These are phyloP conservation scores for Yoshiicerus persimilis DNA, from an alignment of 1,140 invertebrate species.

Conservation along the genomic window DNA sequence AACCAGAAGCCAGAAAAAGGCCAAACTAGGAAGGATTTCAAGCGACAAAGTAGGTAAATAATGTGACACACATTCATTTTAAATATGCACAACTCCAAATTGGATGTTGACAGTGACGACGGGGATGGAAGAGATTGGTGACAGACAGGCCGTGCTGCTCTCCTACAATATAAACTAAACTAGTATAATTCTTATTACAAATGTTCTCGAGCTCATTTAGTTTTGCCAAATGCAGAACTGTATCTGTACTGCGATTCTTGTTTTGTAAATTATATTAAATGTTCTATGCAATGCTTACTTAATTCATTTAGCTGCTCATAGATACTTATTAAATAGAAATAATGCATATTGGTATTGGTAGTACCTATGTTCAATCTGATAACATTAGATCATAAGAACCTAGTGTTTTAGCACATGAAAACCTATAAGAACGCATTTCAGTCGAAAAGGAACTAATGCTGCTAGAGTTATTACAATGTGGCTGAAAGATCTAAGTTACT, in stretches of 20 bases:
- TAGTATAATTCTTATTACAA: background rate
- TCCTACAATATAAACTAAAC: background rate
- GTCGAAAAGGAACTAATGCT: background rate
- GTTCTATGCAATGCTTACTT: background rate
- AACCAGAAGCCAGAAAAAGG: background rate
- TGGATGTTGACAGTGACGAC: slow-evolving; percentile 12
- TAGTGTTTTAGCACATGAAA: too few relatives aligned
- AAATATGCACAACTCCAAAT: slow-evolving; percentile 18
- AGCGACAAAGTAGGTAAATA: slow-evolving; percentile 20
- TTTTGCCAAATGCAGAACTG: background rate
- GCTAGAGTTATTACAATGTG: background rate
- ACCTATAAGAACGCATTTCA: background rate
- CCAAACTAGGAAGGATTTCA: background rate
- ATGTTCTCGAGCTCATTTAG: background rate
- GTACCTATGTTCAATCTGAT: too few relatives aligned
- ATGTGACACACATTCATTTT: slow-evolving; percentile 22
- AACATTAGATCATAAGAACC: too few relatives aligned
- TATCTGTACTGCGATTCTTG: background rate
- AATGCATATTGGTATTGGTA: background rate
- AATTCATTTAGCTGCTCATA: too few relatives aligned
- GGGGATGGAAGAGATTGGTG: slow-evolving; percentile 10
- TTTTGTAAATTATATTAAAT: background rate
- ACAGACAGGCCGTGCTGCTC: background rate
- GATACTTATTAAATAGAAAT: background rate
- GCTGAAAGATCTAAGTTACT: too few relatives aligned